A percentile compares a stretch with the other conserved stretches of the same genome.
Evolutionary conservation across 2,888 invertebrate species (phyloP).

Genomic region (Hedychridium roseum): DNA sequence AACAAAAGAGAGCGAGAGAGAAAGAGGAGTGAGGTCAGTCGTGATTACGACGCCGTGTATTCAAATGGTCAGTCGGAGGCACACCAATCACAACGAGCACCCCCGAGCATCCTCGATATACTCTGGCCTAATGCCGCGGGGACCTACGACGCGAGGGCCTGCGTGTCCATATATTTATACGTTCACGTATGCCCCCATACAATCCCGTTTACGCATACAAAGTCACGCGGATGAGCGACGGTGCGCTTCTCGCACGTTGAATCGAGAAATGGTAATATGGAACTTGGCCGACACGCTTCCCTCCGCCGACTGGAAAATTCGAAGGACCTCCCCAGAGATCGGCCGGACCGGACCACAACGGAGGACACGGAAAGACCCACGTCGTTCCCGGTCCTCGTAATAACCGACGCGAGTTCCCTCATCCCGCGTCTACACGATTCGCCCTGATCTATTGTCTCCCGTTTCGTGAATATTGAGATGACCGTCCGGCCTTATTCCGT

Average conservation of each 20-base stretch:
- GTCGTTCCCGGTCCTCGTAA: constrained; percentile 33
- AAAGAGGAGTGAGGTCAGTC: constrained; percentile 44
- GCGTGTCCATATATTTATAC: no score
- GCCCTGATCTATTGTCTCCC: no score
- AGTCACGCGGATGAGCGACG: constrained; percentile 19
- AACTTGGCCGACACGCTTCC: constrained; percentile 46
- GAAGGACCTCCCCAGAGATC: constrained; percentile 51
- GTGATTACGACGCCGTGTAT: constrained; percentile 62
- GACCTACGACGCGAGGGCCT: constrained; percentile 31
- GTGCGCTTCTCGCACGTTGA: constrained; percentile 42
- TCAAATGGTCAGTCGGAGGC: constrained; percentile 62
- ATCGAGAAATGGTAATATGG: constrained; percentile 53
- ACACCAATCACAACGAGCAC: constrained; percentile 59
- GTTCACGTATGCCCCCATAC: no score
- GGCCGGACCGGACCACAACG: constrained; percentile 26
- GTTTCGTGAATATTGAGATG: no score
- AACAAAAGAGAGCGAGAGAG: constrained; percentile 16
- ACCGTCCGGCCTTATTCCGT: no score
- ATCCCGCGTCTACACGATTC: no score
- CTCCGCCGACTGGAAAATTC: constrained; percentile 53
- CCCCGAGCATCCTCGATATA: constrained; percentile 47
- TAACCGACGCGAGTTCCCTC: no score
- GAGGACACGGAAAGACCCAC: constrained; percentile 40
- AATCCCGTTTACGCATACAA: no score
- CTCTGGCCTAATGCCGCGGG: constrained; percentile 53